phyloP scores from a whole-genome alignment of 2,888 invertebrate species.

The Caenorhabditis macrosperma region DNA sequence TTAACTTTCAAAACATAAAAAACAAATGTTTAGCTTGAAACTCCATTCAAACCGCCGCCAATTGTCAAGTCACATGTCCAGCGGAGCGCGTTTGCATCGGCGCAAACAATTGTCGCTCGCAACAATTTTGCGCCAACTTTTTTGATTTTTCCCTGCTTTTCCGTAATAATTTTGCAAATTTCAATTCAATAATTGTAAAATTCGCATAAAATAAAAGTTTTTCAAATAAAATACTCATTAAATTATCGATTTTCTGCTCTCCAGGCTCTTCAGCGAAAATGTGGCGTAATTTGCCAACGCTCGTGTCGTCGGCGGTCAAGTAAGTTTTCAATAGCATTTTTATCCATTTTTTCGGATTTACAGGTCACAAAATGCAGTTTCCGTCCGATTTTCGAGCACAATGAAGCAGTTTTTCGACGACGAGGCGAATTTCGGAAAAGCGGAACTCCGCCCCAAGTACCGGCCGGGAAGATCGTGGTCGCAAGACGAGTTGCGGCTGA shows the following conservation, averaged over 20 bases:
- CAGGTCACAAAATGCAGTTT: constrained; percentile 23
- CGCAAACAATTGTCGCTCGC: too few relatives aligned
- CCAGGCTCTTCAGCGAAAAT: constrained; percentile 18
- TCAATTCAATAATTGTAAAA: too few relatives aligned
- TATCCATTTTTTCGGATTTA: constrained; percentile 11
- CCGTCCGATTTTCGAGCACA: constrained; percentile 27
- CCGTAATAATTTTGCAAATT: too few relatives aligned
- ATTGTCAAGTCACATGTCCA: too few relatives aligned
- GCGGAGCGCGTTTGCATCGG: too few relatives aligned
- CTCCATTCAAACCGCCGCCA: too few relatives aligned
- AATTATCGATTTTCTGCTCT: background rate
- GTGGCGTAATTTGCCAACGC: constrained; percentile 52
- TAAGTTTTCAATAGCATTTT: background rate
- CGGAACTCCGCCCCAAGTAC: constrained; percentile 71
- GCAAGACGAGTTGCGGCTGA: constrained; percentile 91
- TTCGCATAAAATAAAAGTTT: too few relatives aligned
- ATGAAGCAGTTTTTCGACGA: constrained; percentile 74
- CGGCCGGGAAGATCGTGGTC: constrained; percentile 85
- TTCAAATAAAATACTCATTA: too few relatives aligned
- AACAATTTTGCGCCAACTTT: too few relatives aligned
- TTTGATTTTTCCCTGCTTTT: too few relatives aligned
- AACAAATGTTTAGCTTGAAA: too few relatives aligned
- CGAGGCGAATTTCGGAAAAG: constrained; percentile 69
- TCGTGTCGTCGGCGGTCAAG: constrained; percentile 34
- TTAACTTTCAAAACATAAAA: too few relatives aligned